These are phyloP conservation scores for Parochlus steinenii DNA, from an alignment of 2,888 invertebrate genomes.

Conservation along the genomic window DNA sequence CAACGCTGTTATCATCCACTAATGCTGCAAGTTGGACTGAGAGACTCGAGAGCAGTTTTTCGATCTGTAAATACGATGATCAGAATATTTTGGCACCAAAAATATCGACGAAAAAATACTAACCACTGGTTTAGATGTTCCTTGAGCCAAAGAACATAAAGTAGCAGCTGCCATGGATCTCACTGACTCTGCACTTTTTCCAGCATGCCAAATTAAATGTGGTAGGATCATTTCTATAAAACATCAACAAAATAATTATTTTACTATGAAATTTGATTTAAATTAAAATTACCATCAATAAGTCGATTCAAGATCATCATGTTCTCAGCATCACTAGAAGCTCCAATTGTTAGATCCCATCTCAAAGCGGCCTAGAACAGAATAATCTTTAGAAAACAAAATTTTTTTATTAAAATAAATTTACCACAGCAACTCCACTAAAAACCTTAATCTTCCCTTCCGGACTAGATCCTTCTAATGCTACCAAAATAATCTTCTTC, in stretches of 20 bases:
- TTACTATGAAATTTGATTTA: too few species aligned
- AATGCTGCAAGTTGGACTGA: slow-evolving; percentile 21
- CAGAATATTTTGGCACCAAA: neutral
- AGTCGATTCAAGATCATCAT: too few species aligned
- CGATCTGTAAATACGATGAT: slow-evolving; percentile 1
- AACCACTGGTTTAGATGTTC: slow-evolving; percentile 19
- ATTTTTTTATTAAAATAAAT: slow-evolving; percentile 22
- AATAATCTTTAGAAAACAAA: neutral
- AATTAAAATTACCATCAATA: too few species aligned
- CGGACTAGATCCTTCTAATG: slow-evolving; percentile 22
- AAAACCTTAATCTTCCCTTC: slow-evolving; percentile 27
- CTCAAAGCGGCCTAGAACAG: slow-evolving; percentile 13
- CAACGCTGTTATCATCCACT: slow-evolving; percentile 25
- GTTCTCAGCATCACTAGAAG: slow-evolving; percentile 16
- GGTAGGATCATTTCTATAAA: too few species aligned
- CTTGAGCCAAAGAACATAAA: slow-evolving; percentile 24
- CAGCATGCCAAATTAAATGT: slow-evolving; percentile 25
- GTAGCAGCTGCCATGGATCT: slow-evolving; percentile 27
- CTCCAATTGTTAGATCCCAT: slow-evolving; percentile 16
- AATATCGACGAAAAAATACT: neutral
- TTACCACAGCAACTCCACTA: slow-evolving; percentile 23
- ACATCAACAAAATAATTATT: too few species aligned
- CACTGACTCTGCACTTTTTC: slow-evolving; percentile 25
- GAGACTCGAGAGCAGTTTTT: slow-evolving; percentile 17
- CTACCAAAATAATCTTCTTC: slow-evolving; percentile 21